Conservation (phyloP, 2,113 vertebrate species). For the Dromas ardeola region DNA sequence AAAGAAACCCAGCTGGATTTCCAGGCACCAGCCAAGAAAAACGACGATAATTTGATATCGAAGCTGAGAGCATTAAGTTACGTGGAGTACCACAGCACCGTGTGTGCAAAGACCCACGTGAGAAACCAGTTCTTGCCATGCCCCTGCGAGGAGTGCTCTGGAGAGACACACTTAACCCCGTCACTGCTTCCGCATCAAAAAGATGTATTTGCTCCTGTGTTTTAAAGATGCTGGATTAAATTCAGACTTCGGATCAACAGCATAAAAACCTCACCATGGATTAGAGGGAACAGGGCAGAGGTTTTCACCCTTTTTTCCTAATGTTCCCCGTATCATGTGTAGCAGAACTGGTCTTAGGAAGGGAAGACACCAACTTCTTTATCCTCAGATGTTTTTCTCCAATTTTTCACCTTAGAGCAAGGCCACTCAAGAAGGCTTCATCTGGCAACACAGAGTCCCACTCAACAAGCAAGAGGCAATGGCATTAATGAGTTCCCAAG, state of each 20-base stretch:
- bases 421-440: neutral
- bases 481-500: neutral
- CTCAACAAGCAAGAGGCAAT: neutral
- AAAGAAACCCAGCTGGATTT: neutral
- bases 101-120: accelerated
- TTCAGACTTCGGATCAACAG: neutral
- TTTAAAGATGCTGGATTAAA: neutral
- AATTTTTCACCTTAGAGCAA: too few species aligned
- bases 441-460: neutral
- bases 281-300: neutral
- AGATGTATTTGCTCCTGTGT: neutral
- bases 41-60: accelerated
- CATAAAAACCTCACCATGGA: neutral
- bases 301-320: neutral
- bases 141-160: neutral
- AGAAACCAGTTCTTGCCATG: neutral
- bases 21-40: neutral
- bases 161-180: neutral
- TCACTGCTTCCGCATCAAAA: neutral
- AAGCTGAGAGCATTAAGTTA: neutral
- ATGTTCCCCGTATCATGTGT: accelerated
- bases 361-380: neutral
- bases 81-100: accelerated
- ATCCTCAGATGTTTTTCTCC: neutral
- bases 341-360: neutral